A percentile compares a stretch with the other conserved stretches of the same genome.
Evolutionary conservation across 2,888 invertebrate genomes (phyloP).

Genomic region (Drosophila meridiana): DNA sequence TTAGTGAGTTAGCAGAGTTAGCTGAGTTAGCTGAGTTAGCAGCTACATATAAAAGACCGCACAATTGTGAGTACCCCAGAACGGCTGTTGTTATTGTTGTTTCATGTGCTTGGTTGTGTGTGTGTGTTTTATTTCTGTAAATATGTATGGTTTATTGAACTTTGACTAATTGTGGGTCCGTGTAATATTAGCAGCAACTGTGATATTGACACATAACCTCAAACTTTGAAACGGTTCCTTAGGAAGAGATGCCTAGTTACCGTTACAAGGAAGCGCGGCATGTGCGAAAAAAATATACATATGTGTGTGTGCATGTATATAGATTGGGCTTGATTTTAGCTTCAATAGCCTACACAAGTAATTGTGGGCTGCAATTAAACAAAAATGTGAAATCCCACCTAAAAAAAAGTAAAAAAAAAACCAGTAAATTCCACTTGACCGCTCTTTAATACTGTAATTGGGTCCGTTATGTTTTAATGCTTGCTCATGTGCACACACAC

Average conservation of each 20-base stretch:
- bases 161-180: slow-evolving; percentile 43
- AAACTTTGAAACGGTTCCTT: slow-evolving; percentile 43
- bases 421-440: slow-evolving; percentile 65
- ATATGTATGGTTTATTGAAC: slow-evolving; percentile 66
- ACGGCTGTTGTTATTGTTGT: slow-evolving; percentile 30
- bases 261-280: slow-evolving; percentile 61
- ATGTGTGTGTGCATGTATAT: background rate
- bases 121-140: slow-evolving; percentile 22
- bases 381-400: slow-evolving; percentile 62
- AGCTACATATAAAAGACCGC: slow-evolving; percentile 26
- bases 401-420: slow-evolving; percentile 54
- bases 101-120: slow-evolving; percentile 2
- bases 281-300: slow-evolving; percentile 13
- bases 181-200: slow-evolving; percentile 45
- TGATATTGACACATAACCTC: slow-evolving; percentile 58
- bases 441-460: slow-evolving; percentile 75
- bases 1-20: slow-evolving; percentile 52
- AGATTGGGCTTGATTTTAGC: slow-evolving; percentile 6
- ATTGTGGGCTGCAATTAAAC: slow-evolving; percentile 52
- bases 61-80: slow-evolving; percentile 46
- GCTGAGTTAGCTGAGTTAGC: slow-evolving; percentile 14
- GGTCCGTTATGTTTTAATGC: slow-evolving; percentile 77
- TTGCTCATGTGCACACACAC: slow-evolving; percentile 52
- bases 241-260: slow-evolving; percentile 49
- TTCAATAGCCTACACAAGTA: slow-evolving; percentile 14